Conservation (phyloP, 1,140 invertebrate genomes). For the Scylla paramamosain region DNA sequence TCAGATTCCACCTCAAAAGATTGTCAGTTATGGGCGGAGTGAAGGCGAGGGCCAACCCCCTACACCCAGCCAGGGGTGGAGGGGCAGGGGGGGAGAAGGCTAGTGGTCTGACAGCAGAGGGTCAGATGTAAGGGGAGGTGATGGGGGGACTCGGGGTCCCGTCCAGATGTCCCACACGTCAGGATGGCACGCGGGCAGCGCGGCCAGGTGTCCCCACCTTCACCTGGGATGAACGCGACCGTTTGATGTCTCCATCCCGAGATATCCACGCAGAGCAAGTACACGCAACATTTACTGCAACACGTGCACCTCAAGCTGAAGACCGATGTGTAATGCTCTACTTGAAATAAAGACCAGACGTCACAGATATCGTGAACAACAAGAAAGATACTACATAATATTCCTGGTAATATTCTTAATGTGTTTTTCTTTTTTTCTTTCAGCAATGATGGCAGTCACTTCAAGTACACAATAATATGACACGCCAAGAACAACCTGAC, state of each 20-base stretch:
- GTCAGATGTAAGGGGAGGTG: neutral
- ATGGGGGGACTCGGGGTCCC: slow-evolving; percentile 6
- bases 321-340: too few relatives aligned
- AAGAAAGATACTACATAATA: too few relatives aligned
- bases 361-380: too few relatives aligned
- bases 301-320: too few relatives aligned
- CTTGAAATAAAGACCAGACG: too few relatives aligned
- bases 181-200: slow-evolving; percentile 51
- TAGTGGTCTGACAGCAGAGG: slow-evolving; percentile 1
- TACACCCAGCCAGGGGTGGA: neutral
- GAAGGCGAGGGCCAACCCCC: neutral
- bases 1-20: slow-evolving; percentile 74
- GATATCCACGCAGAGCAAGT: neutral
- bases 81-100: neutral
- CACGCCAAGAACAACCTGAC: too few relatives aligned
- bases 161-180: slow-evolving; percentile 69
- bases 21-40: slow-evolving; percentile 69
- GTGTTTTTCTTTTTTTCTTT: too few relatives aligned
- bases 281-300: neutral
- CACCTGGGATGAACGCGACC: slow-evolving; percentile 54
- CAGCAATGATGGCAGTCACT: too few relatives aligned
- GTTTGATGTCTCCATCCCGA: slow-evolving; percentile 60
- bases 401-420: too few relatives aligned
- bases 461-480: too few relatives aligned
- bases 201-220: slow-evolving; percentile 34